phyloP scores from a whole-genome alignment of 2,888 invertebrate genomes.

The Eristalis arbustorum region DNA sequence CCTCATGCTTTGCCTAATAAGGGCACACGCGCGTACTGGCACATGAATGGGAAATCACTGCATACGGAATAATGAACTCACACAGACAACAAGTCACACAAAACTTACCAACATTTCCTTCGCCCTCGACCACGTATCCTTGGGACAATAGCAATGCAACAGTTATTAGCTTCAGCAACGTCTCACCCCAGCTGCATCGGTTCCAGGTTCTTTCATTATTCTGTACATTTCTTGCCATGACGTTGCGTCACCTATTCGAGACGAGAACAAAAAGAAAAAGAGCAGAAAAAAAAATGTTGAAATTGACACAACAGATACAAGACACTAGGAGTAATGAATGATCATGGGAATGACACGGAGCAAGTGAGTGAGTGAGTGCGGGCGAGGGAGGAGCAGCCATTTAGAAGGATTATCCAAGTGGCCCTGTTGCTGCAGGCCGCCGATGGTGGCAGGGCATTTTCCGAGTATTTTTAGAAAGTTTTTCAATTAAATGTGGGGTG shows the following conservation, averaged over 20 bases:
- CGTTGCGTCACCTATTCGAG: constrained; percentile 72
- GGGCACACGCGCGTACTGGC: neutral
- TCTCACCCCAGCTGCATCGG: constrained; percentile 62
- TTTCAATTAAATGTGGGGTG: neutral
- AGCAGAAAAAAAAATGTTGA: neutral
- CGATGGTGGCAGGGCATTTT: neutral
- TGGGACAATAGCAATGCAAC: constrained; percentile 72
- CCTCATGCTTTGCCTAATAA: neutral
- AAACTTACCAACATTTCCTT: constrained; percentile 79
- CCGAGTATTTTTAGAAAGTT: neutral
- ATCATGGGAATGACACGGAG: neutral
- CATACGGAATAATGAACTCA: neutral
- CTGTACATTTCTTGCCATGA: constrained; percentile 80
- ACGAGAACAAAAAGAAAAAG: neutral
- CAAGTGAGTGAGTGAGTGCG: neutral
- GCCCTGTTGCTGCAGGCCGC: neutral
- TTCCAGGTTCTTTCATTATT: constrained; percentile 66
- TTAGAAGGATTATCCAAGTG: constrained; percentile 11
- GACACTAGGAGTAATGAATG: constrained; percentile 2
- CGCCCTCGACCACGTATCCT: constrained; percentile 75
- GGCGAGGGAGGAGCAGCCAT: neutral
- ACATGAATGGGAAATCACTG: neutral
- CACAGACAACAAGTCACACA: neutral
- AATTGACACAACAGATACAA: neutral
- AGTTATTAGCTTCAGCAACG: constrained; percentile 58